Conservation (phyloP, 2,888 invertebrate species). For the Platerodrilus igneus region DNA sequence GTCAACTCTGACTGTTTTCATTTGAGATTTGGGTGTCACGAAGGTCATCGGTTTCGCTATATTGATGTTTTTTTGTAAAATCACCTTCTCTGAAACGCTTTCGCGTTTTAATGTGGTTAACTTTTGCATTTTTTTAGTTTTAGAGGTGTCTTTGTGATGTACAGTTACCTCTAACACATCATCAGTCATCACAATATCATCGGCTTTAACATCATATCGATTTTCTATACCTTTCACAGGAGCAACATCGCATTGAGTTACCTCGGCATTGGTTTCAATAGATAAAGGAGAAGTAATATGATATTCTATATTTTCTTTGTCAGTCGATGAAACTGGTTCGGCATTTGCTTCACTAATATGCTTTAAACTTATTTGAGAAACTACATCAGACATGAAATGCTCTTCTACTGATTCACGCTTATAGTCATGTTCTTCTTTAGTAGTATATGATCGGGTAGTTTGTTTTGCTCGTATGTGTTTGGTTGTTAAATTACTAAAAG, state of each 20-base stretch:
- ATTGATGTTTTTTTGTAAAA: constrained; percentile 5
- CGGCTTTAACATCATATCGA: constrained; percentile 21
- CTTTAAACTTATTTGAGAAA: constrained; percentile 30
- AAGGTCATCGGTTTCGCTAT: constrained; percentile 11
- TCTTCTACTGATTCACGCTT: constrained; percentile 16
- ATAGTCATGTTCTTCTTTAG: too few relatives aligned
- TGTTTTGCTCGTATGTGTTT: too few relatives aligned
- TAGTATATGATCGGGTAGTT: too few relatives aligned
- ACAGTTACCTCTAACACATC: constrained; percentile 47
- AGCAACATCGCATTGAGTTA: constrained; percentile 14
- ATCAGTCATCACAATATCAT: constrained; percentile 47
- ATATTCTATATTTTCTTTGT: constrained; percentile 34
- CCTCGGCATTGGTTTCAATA: constrained; percentile 37
- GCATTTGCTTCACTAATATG: constrained; percentile 38
- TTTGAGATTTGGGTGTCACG: constrained; percentile 19
- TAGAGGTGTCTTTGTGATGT: constrained; percentile 28
- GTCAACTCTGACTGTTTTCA: constrained; percentile 30
- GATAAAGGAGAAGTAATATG: constrained; percentile 34
- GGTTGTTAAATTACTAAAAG: too few relatives aligned
- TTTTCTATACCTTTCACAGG: too few relatives aligned
- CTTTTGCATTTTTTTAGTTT: constrained; percentile 8
- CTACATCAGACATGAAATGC: constrained; percentile 27
- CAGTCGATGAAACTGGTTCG: constrained; percentile 41
- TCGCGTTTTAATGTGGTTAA: constrained; percentile 1
- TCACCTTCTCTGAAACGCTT: not conserved